Evolutionary conservation across 1,140 invertebrate species (phyloP).

Genomic region (Drosophila fuyamai): DNA sequence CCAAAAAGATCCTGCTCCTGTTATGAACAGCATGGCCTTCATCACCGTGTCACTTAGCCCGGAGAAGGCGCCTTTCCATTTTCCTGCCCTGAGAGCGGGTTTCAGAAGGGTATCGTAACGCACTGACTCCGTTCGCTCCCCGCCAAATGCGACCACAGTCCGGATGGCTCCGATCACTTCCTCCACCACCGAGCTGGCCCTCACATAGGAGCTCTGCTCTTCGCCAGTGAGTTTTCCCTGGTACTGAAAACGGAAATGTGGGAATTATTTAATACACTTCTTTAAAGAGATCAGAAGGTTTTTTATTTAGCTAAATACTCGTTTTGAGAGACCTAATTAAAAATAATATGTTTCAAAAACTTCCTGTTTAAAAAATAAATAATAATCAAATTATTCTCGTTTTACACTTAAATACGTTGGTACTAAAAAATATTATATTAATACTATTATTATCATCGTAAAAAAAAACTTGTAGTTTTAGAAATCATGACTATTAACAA

Average conservation of each 20-base stretch:
- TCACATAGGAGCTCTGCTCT: constrained; percentile 90
- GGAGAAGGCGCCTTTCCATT: constrained; percentile 89
- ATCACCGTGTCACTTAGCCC: constrained; percentile 91
- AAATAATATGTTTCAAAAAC: too few relatives aligned
- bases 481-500: too few relatives aligned
- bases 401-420: too few relatives aligned
- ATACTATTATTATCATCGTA: too few relatives aligned
- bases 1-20: constrained; percentile 93
- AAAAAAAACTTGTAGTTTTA: too few relatives aligned
- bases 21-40: constrained; percentile 93
- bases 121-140: constrained; percentile 89
- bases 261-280: too few relatives aligned
- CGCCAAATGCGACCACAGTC: constrained; percentile 93
- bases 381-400: too few relatives aligned
- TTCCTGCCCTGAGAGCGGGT: constrained; percentile 86
- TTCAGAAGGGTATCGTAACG: constrained; percentile 87
- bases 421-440: too few relatives aligned
- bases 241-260: constrained; percentile 86
- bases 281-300: background rate
- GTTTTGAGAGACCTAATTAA: background rate
- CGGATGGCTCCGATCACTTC: constrained; percentile 91
- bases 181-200: constrained; percentile 91
- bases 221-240: constrained; percentile 88
- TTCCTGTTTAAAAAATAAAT: too few relatives aligned
- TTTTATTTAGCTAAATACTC: background rate